Conservation (phyloP, 1,140 invertebrate species). For the Periplaneta americana region DNA sequence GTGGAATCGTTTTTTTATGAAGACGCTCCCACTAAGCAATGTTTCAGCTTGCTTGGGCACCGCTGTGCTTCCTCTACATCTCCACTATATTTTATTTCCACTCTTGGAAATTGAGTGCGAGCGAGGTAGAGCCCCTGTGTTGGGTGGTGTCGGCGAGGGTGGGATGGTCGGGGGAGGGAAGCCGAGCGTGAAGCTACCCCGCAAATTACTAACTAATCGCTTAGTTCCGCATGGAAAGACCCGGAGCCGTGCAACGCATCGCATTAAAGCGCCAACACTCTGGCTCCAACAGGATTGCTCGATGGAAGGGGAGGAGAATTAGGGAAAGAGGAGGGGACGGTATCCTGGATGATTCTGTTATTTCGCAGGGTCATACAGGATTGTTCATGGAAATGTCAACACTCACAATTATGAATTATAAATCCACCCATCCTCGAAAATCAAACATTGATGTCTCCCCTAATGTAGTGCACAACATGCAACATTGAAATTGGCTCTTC, state of each 20-base stretch:
- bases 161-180: not conserved
- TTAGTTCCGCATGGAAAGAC: slow-evolving; percentile 7
- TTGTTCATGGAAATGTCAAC: not conserved
- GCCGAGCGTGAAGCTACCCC: slow-evolving; percentile 12
- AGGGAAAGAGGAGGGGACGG: not conserved
- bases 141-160: not conserved
- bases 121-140: not conserved
- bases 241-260: not conserved
- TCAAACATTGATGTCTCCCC: not conserved
- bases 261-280: slow-evolving; percentile 7
- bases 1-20: too few species aligned
- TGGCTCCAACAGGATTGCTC: not conserved
- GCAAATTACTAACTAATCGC: slow-evolving; percentile 17
- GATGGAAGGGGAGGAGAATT: not conserved
- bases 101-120: slow-evolving; percentile 14
- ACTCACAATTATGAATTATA: not conserved
- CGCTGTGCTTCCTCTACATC: not conserved
- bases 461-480: not conserved
- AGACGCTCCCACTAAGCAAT: not conserved
- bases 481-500: too few species aligned
- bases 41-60: not conserved
- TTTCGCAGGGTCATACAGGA: not conserved
- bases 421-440: not conserved
- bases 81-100: slow-evolving; percentile 7
- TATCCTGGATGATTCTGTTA: not conserved